A percentile compares a stretch with the other conserved stretches of the same genome.
Evolutionary conservation across 2,888 invertebrate genomes (phyloP).

Genomic region (Proisotoma minuta): DNA sequence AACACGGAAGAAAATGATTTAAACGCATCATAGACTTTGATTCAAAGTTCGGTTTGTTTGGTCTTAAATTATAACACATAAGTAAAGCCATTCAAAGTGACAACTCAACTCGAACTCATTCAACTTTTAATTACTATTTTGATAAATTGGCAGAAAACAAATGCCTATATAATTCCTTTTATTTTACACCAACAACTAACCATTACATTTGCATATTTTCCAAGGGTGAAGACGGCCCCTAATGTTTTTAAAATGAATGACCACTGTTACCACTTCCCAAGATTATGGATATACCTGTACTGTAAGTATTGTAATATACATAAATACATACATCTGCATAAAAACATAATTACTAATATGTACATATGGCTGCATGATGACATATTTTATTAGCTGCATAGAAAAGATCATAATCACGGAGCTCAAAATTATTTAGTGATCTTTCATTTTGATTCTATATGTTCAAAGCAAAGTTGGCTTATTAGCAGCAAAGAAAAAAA

Average conservation of each 20-base stretch:
- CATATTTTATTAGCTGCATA: constrained; percentile 39
- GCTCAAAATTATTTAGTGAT: no score
- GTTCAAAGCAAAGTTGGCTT: no score
- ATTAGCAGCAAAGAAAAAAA: no score
- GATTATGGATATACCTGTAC: neutral
- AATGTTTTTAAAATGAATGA: neutral
- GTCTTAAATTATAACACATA: no score
- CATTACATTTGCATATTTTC: neutral
- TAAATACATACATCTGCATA: neutral
- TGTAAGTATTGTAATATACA: neutral
- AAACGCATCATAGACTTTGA: no score
- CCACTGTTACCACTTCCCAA: constrained; percentile 7
- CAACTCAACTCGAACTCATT: neutral
- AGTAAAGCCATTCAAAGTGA: neutral
- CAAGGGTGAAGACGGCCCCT: neutral
- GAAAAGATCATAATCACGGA: no score
- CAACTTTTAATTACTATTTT: constrained; percentile 3
- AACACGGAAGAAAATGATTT: no score
- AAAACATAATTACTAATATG: no score
- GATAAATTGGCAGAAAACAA: neutral
- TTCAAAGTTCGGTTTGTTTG: no score
- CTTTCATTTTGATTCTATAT: no score
- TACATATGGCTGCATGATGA: no score
- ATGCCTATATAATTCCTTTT: neutral
- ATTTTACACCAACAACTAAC: no score